These are phyloP conservation scores for Subanguina moxae DNA, from an alignment of 1,140 invertebrate genomes.

Conservation along the genomic window DNA sequence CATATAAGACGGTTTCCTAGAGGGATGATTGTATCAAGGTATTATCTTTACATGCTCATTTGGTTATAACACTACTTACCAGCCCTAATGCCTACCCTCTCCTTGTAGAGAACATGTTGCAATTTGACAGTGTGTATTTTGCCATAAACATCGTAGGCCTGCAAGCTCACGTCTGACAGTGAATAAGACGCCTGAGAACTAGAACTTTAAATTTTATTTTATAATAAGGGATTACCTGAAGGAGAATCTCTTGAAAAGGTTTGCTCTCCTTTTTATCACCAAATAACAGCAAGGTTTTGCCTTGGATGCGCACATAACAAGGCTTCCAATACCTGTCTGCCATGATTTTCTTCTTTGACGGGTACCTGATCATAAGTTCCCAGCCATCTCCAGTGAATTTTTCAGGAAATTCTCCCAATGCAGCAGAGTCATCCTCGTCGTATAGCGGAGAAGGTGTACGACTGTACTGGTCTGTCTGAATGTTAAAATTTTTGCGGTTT, in stretches of 20 bases:
- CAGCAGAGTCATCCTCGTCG: constrained; percentile 86
- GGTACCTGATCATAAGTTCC: constrained; percentile 80
- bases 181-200: constrained; percentile 55
- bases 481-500: neutral
- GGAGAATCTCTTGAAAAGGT: constrained; percentile 70
- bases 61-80: constrained; percentile 67
- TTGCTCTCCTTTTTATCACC: constrained; percentile 80
- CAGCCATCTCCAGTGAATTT: constrained; percentile 72
- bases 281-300: constrained; percentile 78
- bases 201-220: neutral
- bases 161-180: constrained; percentile 51
- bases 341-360: constrained; percentile 81
- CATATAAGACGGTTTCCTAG: too few species aligned
- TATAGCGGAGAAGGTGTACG: constrained; percentile 69
- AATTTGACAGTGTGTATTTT: constrained; percentile 98
- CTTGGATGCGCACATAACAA: constrained; percentile 78
- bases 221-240: constrained; percentile 33
- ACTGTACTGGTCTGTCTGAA: constrained; percentile 15
- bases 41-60: too few species aligned
- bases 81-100: constrained; percentile 87
- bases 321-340: constrained; percentile 95
- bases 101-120: constrained; percentile 97
- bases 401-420: constrained; percentile 77
- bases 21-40: too few species aligned
- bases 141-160: constrained; percentile 78